Evolutionary conservation across 2,113 vertebrate species (phyloP).

Genomic region (Toxotes jaculatrix): DNA sequence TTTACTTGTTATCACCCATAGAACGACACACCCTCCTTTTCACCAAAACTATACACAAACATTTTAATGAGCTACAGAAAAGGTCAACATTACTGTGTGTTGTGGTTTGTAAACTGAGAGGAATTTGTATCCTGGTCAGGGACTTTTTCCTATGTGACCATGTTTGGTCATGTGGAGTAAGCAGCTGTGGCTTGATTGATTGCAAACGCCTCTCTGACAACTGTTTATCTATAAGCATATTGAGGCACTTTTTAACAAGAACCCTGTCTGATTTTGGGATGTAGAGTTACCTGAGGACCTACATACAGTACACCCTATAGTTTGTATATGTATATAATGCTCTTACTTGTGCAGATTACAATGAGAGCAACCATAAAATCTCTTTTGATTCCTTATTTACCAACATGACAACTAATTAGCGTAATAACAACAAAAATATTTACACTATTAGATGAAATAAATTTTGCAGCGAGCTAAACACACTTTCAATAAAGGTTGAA

Average conservation of each 20-base stretch:
- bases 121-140: constrained; percentile 66
- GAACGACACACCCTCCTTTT: constrained; percentile 24
- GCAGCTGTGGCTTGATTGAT: constrained; percentile 72
- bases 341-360: not conserved
- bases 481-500: not conserved
- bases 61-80: constrained; percentile 49
- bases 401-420: not conserved
- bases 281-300: not conserved
- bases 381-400: not conserved
- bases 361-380: not conserved
- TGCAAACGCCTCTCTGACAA: constrained; percentile 71
- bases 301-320: not conserved
- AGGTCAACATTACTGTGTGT: constrained; percentile 49
- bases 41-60: constrained; percentile 32
- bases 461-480: not conserved
- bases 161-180: constrained; percentile 90
- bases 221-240: constrained; percentile 70
- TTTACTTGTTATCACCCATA: not conserved
- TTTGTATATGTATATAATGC: not conserved
- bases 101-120: constrained; percentile 63
- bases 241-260: constrained; percentile 43
- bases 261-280: constrained; percentile 9
- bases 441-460: not conserved
- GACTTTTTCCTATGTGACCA: constrained; percentile 85
- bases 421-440: not conserved